Percentiles rank a stretch among this genome's conserved stretches.
Conservation (phyloP, 2,113 vertebrate genomes). For the Globicephala melas region DNA sequence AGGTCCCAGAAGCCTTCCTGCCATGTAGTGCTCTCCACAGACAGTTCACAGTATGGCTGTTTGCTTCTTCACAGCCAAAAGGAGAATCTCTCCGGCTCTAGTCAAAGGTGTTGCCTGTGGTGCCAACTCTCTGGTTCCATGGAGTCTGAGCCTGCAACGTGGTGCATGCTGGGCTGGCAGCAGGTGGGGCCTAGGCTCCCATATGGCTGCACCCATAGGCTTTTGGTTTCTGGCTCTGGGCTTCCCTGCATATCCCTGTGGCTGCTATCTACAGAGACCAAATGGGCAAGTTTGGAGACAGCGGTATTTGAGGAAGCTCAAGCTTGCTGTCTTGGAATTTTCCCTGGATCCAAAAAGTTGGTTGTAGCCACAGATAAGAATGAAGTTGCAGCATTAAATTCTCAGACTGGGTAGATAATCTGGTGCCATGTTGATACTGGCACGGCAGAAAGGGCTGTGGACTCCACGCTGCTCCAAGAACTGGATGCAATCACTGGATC, state of each 20-base stretch:
- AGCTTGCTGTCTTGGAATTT: constrained; percentile 89
- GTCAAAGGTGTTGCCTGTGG: fast-evolving
- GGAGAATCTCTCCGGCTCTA: neutral
- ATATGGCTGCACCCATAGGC: constrained; percentile 72
- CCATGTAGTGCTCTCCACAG: neutral
- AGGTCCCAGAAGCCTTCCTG: neutral
- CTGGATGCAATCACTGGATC: constrained; percentile 89
- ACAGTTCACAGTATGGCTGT: neutral
- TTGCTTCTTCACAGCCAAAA: neutral
- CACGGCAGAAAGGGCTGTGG: constrained; percentile 87
- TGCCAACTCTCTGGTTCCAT: neutral
- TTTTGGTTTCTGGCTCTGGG: neutral
- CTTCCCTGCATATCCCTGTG: constrained; percentile 15
- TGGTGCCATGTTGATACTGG: constrained; percentile 94
- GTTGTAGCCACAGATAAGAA: constrained; percentile 92
- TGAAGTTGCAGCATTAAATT: constrained; percentile 90
- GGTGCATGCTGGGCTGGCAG: constrained; percentile 36
- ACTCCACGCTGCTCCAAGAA: constrained; percentile 87
- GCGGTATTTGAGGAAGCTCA: constrained; percentile 91
- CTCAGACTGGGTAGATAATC: constrained; percentile 90
- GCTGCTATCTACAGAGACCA: constrained; percentile 90
- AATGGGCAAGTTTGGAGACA: constrained; percentile 94
- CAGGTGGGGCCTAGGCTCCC: fast-evolving
- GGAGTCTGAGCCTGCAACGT: neutral
- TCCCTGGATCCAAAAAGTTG: constrained; percentile 91